Base-by-base conservation (phyloP, 2,797 vertebrate genomes). In the Apogon hyalosoma region DNA sequence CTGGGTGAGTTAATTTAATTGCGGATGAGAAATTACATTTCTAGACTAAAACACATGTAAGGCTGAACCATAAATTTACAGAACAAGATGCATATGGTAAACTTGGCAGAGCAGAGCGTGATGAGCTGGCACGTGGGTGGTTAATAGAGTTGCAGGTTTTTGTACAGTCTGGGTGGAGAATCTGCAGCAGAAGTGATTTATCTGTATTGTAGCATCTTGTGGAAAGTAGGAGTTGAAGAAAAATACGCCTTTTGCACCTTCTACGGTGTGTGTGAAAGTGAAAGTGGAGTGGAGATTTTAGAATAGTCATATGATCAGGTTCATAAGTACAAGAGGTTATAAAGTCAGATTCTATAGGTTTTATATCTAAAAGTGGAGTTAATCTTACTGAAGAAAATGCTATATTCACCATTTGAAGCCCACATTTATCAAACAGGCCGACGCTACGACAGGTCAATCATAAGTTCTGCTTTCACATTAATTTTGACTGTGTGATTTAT, bases 111-210 rank as follows among this genome's bases (percentile, higher is more conserved):
- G 11, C 14, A 19, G 39, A 49, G 53, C 4, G 15, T 7, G 49
- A 50, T 33, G 67, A 73, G 53, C 42, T 64, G 47, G 42, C 10
- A 58, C 18, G 57, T 70, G 61, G 61, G 47, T 6, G 6, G 54
- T 28, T 60, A 12, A 63, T 46, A 15, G 40, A 66, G 42, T 11
- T 18, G 39, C 52, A 10, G 9, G 6, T 64, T 61, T 67, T 36
- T 8, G 24, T 45, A 10, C 54, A 43, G 28, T 78, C 74, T 73
- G 2, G 19, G 50, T 11, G 45, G 50, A 31, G 18, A 62, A 53
- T 39, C 55, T 45, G 59, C 18, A 40, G 18, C 53, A 14, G 56
- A 42, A 57, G 56, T 42, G 40, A 49, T 64, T 68, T 49, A 52
- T 78, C 39, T 50, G 53, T 65, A 13, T 57, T 69, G 59, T 8